Evolutionary conservation across 2,888 invertebrate genomes (phyloP).

Genomic region (Aquatica leii): DNA sequence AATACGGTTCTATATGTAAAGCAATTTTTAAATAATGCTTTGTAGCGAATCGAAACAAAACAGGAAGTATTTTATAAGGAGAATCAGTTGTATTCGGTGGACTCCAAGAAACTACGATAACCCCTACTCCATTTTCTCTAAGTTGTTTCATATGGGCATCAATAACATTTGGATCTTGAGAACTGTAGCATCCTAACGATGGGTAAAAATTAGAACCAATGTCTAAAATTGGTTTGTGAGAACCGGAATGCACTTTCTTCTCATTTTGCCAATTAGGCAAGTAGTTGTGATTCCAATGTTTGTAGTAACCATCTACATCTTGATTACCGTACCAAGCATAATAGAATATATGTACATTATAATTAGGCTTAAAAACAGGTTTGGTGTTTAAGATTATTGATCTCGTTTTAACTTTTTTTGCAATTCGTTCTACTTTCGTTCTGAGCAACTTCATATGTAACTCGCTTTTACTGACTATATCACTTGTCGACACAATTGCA

Average conservation of each 20-base stretch:
- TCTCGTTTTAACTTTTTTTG: conserved; percentile 47
- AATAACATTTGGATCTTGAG: conserved; percentile 60
- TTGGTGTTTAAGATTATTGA: conserved; percentile 44
- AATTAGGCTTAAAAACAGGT: conserved; percentile 47
- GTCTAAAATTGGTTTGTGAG: conserved; percentile 64
- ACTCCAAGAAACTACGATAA: conserved; percentile 65
- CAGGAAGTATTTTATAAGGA: conserved; percentile 46
- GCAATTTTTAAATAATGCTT: conserved; percentile 63
- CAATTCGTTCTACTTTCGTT: conserved; percentile 48
- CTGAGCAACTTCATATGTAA: conserved; percentile 46
- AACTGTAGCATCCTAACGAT: conserved; percentile 64
- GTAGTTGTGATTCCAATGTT: conserved; percentile 56
- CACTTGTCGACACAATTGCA: conserved; percentile 13
- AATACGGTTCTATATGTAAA: conserved; percentile 67
- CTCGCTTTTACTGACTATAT: conserved; percentile 38
- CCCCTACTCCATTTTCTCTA: conserved; percentile 61
- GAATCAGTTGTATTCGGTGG: conserved; percentile 59
- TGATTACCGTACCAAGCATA: conserved; percentile 55
- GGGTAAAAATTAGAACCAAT: conserved; percentile 66
- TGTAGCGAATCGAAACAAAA: conserved; percentile 55
- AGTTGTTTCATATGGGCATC: conserved; percentile 63
- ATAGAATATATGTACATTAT: conserved; percentile 56
- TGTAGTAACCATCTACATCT: conserved; percentile 51
- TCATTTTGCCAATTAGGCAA: conserved; percentile 55
- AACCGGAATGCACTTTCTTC: conserved; percentile 60